A percentile compares a stretch with the other conserved stretches of the same genome.
Evolutionary conservation across 2,113 vertebrate genomes (phyloP).

Genomic region (Malurus elegans): DNA sequence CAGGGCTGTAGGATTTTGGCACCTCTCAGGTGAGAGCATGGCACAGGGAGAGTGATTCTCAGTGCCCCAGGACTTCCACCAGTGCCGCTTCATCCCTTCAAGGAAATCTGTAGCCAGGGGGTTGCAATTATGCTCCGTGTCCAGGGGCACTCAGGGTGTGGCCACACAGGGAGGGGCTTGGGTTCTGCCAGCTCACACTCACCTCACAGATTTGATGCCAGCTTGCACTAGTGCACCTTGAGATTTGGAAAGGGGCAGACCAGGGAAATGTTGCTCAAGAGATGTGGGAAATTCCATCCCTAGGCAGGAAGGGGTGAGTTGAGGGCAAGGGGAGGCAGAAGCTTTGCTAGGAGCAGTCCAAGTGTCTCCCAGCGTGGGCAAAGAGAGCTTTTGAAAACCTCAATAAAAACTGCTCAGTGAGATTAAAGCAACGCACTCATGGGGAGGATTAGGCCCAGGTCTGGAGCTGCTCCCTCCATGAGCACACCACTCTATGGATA

Average conservation of each 20-base stretch:
- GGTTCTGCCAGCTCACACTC: background rate
- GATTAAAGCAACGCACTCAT: background rate
- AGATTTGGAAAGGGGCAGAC: background rate
- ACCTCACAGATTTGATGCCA: too few relatives aligned
- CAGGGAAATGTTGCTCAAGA: background rate
- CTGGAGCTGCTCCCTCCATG: background rate
- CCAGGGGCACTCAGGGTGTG: background rate
- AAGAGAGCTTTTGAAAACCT: background rate
- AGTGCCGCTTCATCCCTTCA: accelerated
- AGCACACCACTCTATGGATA: background rate
- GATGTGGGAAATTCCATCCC: background rate
- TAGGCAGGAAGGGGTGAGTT: background rate
- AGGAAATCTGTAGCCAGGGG: background rate
- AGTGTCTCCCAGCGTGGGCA: background rate
- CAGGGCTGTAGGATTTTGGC: background rate
- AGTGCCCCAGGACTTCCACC: background rate
- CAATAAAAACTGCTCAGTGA: background rate
- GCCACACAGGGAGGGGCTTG: background rate
- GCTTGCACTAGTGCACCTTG: accelerated
- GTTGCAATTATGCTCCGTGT: background rate
- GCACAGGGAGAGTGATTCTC: accelerated
- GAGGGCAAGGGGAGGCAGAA: background rate
- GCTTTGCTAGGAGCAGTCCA: background rate
- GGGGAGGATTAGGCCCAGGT: background rate
- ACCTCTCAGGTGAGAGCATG: accelerated